phyloP scores from a whole-genome alignment of 2,797 vertebrate genomes.

The Valencia hispanica region DNA sequence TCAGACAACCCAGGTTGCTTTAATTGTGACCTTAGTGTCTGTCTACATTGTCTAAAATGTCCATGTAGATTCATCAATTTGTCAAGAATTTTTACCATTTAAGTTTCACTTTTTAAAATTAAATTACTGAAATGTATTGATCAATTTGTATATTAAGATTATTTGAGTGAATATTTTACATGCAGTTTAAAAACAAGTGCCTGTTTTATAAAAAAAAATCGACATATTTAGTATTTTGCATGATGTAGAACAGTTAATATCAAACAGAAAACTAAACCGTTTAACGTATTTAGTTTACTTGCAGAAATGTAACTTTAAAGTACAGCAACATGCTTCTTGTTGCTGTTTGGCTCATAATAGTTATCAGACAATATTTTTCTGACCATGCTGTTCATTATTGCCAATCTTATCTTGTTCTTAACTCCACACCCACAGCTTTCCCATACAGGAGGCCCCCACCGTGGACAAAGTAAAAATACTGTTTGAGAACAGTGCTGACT shows the following conservation, averaged over 20 bases:
- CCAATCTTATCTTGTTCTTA: slow-evolving; percentile 79
- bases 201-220: neutral
- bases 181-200: neutral
- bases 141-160: neutral
- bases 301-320: slow-evolving; percentile 20
- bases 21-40: no score
- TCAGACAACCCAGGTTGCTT: no score
- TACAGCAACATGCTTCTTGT: slow-evolving; percentile 60
- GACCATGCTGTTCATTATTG: slow-evolving; percentile 35
- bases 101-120: neutral
- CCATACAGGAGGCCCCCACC: slow-evolving; percentile 80
- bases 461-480: slow-evolving; percentile 90
- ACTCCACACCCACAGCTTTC: slow-evolving; percentile 87
- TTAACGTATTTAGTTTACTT: neutral
- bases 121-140: neutral
- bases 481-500: slow-evolving; percentile 91
- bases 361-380: slow-evolving; percentile 58
- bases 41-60: neutral
- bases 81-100: neutral
- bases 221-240: neutral
- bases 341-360: slow-evolving; percentile 35
- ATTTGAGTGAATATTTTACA: neutral
- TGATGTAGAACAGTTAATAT: neutral
- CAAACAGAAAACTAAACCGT: neutral
- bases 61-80: neutral